phyloP scores from a whole-genome alignment of 2,113 vertebrate species.

The Lipophrys pholis region DNA sequence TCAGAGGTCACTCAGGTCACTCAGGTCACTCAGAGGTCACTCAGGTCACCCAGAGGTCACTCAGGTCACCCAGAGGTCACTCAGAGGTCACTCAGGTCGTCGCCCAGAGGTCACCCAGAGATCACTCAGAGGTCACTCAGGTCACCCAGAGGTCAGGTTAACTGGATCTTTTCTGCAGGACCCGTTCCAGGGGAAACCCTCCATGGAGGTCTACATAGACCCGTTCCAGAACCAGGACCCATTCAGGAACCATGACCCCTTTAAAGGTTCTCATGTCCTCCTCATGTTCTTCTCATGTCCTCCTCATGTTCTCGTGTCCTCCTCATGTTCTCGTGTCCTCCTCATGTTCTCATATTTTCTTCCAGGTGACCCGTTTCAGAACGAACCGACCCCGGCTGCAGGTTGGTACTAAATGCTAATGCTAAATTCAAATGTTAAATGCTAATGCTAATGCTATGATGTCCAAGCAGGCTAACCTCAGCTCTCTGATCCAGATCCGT shows the following conservation, averaged over 20 bases:
- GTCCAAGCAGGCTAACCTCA: not conserved
- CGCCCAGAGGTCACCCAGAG: no score
- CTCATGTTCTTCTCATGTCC: not conserved
- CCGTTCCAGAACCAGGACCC: constrained; percentile 97
- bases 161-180: constrained; percentile 43
- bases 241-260: constrained; percentile 92
- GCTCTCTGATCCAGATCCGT: constrained; percentile 86
- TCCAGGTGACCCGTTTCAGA: constrained; percentile 92
- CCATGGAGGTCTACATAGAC: constrained; percentile 89
- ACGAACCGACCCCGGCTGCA: constrained; percentile 85
- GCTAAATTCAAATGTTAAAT: no score
- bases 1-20: no score
- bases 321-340: not conserved
- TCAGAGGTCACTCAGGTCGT: no score
- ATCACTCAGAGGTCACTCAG: no score
- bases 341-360: constrained; percentile 11
- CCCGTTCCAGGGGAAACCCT: constrained; percentile 93
- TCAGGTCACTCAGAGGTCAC: no score
- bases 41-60: no score
- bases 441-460: no score
- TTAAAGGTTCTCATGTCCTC: constrained; percentile 85
- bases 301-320: not conserved
- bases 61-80: no score
- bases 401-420: constrained; percentile 76
- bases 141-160: no score